A percentile compares a stretch with the other conserved stretches of the same genome.
Evolutionary conservation across 2,888 invertebrate species (phyloP).

Genomic region (Harpagoxenus sublaevis): DNA sequence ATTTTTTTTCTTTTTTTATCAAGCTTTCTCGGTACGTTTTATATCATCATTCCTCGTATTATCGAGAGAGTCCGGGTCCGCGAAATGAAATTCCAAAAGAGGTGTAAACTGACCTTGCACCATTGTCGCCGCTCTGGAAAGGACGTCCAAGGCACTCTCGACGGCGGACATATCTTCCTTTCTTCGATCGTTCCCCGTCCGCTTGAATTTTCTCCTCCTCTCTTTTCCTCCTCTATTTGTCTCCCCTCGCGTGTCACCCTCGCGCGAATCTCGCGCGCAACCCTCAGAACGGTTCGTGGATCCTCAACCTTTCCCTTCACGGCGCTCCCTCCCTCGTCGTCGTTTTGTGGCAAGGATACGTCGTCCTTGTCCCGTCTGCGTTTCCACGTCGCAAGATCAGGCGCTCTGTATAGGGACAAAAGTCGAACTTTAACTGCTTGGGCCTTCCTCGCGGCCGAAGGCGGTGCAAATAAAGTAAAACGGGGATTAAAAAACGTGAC

Average conservation of each 20-base stretch:
- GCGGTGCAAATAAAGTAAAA: constrained; percentile 84
- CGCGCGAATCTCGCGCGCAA: constrained; percentile 27
- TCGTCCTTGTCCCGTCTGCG: constrained; percentile 33
- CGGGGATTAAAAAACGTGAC: constrained; percentile 86
- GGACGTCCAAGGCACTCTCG: constrained; percentile 94
- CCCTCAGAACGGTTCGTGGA: constrained; percentile 1
- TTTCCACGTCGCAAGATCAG: constrained; percentile 22
- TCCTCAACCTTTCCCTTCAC: not conserved
- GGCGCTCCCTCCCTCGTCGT: constrained; percentile 8
- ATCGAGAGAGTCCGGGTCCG: not conserved
- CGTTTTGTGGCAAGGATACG: constrained; percentile 31
- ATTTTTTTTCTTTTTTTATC: not conserved
- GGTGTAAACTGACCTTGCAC: constrained; percentile 88
- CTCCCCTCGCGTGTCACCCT: constrained; percentile 22
- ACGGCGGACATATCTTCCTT: constrained; percentile 89
- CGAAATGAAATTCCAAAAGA: constrained; percentile 26
- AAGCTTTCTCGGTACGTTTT: not conserved
- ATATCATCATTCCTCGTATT: not conserved
- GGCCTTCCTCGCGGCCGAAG: constrained; percentile 74
- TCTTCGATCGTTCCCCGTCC: not conserved
- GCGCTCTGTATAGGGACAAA: constrained; percentile 65
- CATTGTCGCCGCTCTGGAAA: constrained; percentile 96
- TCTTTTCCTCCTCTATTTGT: not conserved
- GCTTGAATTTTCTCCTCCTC: constrained; percentile 11
- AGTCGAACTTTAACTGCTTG: constrained; percentile 77